A percentile compares a stretch with the other conserved stretches of the same genome.
These are phyloP conservation scores for Planococcus citri DNA, from an alignment of 1,140 invertebrate species.

Conservation along the genomic window DNA sequence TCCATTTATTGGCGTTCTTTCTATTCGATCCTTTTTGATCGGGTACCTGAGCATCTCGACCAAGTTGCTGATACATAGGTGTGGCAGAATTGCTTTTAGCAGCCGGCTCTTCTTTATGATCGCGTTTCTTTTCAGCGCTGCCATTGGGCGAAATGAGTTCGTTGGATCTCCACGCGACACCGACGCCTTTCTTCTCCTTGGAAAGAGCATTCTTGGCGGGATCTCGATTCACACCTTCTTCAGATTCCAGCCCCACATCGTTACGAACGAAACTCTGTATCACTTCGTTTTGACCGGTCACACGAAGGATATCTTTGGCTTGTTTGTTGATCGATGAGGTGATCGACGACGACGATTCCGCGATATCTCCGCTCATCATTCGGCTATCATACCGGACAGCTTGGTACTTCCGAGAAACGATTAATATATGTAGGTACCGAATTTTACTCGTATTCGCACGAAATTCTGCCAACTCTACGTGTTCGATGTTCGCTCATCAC, in stretches of 20 bases:
- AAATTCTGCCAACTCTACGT: not conserved
- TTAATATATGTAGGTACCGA: constrained; percentile 24
- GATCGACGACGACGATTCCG: constrained; percentile 17
- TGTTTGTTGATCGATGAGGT: constrained; percentile 27
- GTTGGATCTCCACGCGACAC: constrained; percentile 18
- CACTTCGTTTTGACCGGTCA: constrained; percentile 29
- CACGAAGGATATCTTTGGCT: constrained; percentile 27
- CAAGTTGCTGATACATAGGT: constrained; percentile 11
- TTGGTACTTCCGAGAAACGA: constrained; percentile 33
- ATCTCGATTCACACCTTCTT: constrained; percentile 13
- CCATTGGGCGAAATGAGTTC: constrained; percentile 14
- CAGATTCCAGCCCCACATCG: constrained; percentile 21
- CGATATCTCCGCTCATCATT: constrained; percentile 15
- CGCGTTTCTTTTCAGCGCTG: not conserved
- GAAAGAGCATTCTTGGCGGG: not conserved
- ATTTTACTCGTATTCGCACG: not conserved
- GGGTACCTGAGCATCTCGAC: constrained; percentile 31
- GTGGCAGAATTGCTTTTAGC: constrained; percentile 23
- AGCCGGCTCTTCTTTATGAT: constrained; percentile 30
- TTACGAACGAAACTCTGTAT: constrained; percentile 29
- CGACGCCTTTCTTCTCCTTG: constrained; percentile 25
- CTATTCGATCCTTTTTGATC: constrained; percentile 36
- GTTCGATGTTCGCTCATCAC: not conserved
- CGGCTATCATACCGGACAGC: not conserved
- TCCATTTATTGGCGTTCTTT: constrained; percentile 34